phyloP scores from a whole-genome alignment of 2,113 vertebrate species.

The Tragulus kanchil region DNA sequence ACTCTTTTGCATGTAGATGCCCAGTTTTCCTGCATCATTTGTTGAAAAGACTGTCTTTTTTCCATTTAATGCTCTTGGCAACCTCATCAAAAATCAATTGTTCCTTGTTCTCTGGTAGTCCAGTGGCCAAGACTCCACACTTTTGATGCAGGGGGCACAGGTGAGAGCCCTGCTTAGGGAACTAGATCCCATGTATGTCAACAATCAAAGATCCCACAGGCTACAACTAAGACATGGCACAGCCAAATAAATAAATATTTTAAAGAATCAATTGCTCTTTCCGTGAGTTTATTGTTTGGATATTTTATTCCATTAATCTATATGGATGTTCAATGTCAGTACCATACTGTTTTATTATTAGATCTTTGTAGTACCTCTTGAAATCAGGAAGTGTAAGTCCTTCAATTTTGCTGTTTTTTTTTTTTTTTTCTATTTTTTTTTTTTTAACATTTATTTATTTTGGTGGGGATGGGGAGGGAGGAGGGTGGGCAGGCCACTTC shows the following conservation, averaged over 20 bases:
- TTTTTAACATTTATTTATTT: too few species aligned
- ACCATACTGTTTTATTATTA: neutral
- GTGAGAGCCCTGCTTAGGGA: neutral
- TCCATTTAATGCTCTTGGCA: neutral
- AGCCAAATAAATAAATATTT: neutral
- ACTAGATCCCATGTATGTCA: neutral
- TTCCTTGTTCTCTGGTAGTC: neutral
- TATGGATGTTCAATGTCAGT: neutral
- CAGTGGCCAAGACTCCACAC: neutral
- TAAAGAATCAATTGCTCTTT: neutral
- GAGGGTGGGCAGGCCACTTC: too few species aligned
- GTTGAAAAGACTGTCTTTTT: neutral
- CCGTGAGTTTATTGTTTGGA: neutral
- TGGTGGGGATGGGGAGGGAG: too few species aligned
- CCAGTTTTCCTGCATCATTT: neutral
- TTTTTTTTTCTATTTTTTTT: neutral
- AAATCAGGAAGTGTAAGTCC: neutral
- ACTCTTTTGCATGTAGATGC: neutral
- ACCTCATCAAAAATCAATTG: neutral
- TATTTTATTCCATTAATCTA: neutral
- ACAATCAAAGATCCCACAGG: neutral
- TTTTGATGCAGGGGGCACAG: neutral
- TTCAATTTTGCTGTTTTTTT: neutral
- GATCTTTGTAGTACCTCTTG: neutral
- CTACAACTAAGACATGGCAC: neutral